phyloP scores from a whole-genome alignment of 2,888 invertebrate genomes.

The Himalopsyche japonica region DNA sequence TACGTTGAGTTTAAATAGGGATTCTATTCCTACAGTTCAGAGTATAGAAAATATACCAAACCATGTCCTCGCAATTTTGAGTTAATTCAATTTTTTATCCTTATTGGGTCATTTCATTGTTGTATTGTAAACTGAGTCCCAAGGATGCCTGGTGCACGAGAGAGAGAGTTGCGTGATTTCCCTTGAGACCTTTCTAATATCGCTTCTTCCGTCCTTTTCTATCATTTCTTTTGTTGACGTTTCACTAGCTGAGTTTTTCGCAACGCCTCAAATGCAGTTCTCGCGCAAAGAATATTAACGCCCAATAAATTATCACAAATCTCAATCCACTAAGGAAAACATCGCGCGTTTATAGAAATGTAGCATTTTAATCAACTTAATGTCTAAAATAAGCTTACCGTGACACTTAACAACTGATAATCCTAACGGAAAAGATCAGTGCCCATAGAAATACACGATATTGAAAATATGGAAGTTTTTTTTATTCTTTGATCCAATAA shows the following conservation, averaged over 20 bases:
- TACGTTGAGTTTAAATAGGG: too few species aligned
- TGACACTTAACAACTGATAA: too few species aligned
- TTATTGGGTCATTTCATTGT: not conserved
- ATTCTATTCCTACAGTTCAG: too few species aligned
- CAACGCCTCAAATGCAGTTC: not conserved
- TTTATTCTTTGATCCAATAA: too few species aligned
- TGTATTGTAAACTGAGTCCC: not conserved
- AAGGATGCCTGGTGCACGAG: not conserved
- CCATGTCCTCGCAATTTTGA: not conserved
- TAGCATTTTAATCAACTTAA: too few species aligned
- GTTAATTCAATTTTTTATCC: not conserved
- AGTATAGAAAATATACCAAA: not conserved
- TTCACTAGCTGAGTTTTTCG: not conserved
- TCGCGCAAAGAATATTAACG: not conserved
- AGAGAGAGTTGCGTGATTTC: slow-evolving; percentile 20
- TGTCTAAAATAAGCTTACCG: too few species aligned
- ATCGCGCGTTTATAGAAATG: not conserved
- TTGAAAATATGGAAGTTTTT: too few species aligned
- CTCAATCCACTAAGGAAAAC: not conserved
- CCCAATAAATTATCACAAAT: not conserved
- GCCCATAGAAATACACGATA: too few species aligned
- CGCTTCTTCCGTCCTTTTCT: slow-evolving; percentile 12
- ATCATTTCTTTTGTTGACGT: not conserved
- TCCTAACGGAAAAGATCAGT: too few species aligned
- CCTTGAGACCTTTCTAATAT: slow-evolving; percentile 16